Conservation (phyloP, 2,113 vertebrate genomes). For the Lathamus discolor region DNA sequence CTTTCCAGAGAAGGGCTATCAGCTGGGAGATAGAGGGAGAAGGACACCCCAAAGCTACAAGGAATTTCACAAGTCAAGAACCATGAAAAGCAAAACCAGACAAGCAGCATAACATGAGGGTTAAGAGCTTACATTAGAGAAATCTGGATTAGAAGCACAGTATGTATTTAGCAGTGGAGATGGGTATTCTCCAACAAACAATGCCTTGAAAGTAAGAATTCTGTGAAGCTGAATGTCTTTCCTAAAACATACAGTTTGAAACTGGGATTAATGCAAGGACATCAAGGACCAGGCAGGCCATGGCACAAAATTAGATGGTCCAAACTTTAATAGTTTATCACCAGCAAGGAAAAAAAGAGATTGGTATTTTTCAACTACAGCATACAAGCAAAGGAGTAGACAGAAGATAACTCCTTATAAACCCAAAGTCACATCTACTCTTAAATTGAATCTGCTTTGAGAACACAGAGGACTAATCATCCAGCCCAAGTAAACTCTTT, state of each 20-base stretch:
- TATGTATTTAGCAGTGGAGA: background rate
- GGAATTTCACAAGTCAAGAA: background rate
- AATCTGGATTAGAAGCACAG: background rate
- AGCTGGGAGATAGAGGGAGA: background rate
- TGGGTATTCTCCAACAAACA: background rate
- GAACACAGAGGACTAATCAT: background rate
- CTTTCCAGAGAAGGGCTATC: background rate
- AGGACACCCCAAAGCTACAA: background rate
- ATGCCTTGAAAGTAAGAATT: background rate
- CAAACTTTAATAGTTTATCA: background rate
- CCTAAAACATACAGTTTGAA: background rate
- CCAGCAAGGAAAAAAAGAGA: background rate
- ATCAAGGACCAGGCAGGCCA: background rate
- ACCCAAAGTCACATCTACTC: background rate
- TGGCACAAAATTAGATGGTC: background rate
- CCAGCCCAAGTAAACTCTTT: background rate
- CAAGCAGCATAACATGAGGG: background rate
- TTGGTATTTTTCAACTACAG: background rate
- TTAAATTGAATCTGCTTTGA: background rate
- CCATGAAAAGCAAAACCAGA: background rate
- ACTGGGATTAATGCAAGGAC: background rate
- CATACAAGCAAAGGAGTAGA: background rate
- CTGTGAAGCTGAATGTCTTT: background rate
- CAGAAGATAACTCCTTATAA: background rate
- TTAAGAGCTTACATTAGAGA: background rate